These are phyloP conservation scores for Xyrichtys novacula DNA, from an alignment of 2,797 vertebrate species.

Conservation along the genomic window DNA sequence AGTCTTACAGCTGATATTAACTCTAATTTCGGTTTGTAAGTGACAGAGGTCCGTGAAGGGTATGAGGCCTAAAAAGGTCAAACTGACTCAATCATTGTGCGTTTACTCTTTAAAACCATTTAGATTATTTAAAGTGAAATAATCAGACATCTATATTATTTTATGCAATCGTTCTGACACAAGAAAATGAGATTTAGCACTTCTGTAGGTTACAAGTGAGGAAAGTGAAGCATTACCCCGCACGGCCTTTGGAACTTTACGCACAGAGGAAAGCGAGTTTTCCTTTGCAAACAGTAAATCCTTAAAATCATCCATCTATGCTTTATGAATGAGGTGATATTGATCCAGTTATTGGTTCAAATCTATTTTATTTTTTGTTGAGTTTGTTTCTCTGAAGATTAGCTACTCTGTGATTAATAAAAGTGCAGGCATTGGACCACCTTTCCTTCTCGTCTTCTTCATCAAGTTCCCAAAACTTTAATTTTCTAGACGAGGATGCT, in stretches of 20 bases:
- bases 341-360: neutral
- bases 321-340: neutral
- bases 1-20: conserved; percentile 1
- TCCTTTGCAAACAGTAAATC: neutral
- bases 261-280: neutral
- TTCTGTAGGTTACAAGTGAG: neutral
- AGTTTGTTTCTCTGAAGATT: conserved; percentile 22
- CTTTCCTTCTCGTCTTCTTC: neutral
- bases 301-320: neutral
- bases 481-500: neutral
- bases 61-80: conserved; percentile 38
- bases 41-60: neutral
- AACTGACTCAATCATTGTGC: neutral
- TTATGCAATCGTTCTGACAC: neutral
- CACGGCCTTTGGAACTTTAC: conserved; percentile 24
- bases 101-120: neutral
- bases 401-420: conserved; percentile 36
- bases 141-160: neutral
- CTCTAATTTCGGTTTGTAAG: neutral
- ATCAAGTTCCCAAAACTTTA: neutral
- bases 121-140: neutral
- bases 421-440: conserved; percentile 43
- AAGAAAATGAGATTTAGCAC: neutral
- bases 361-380: neutral
- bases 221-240: neutral